phyloP scores from a whole-genome alignment of 2,888 invertebrate genomes.

The Cheilosia vernalis region DNA sequence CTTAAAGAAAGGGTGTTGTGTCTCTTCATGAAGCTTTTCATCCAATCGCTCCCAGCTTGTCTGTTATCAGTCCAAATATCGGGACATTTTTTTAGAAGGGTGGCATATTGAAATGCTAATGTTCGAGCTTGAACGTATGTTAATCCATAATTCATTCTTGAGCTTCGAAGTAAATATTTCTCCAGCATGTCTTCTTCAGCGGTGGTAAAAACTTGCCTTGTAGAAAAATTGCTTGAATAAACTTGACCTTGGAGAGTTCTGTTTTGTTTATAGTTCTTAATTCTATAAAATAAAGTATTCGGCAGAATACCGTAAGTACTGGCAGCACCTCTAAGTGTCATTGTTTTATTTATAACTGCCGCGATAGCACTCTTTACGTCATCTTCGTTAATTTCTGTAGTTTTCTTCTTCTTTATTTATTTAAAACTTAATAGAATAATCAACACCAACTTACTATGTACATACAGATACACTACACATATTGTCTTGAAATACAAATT shows the following conservation, averaged over 20 bases:
- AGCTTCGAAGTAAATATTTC: conserved; percentile 45
- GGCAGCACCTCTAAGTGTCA: conserved; percentile 27
- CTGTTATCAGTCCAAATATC: conserved; percentile 51
- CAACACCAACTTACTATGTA: too few relatives aligned
- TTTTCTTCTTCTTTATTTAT: conserved; percentile 17
- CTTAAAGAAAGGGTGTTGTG: conserved; percentile 68
- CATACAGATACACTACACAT: too few relatives aligned
- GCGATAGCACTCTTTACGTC: conserved; percentile 22
- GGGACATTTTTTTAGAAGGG: conserved; percentile 53
- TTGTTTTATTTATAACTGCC: conserved; percentile 16
- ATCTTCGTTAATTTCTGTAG: conserved; percentile 20
- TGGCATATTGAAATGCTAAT: conserved; percentile 62
- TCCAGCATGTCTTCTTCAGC: conserved; percentile 47
- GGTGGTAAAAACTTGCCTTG: conserved; percentile 24
- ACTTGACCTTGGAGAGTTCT: conserved; percentile 57
- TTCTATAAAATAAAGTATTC: conserved; percentile 59
- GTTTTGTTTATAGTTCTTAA: conserved; percentile 62
- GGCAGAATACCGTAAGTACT: conserved; percentile 32
- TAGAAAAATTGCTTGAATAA: conserved; percentile 58
- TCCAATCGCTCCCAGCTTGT: neutral
- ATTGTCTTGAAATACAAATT: neutral
- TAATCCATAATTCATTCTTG: conserved; percentile 24
- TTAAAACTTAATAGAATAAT: neutral
- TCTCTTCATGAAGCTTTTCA: conserved; percentile 23
- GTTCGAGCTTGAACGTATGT: conserved; percentile 54